These are phyloP conservation scores for Suillia variegata DNA, from an alignment of 2,888 invertebrate genomes.

Conservation along the genomic window DNA sequence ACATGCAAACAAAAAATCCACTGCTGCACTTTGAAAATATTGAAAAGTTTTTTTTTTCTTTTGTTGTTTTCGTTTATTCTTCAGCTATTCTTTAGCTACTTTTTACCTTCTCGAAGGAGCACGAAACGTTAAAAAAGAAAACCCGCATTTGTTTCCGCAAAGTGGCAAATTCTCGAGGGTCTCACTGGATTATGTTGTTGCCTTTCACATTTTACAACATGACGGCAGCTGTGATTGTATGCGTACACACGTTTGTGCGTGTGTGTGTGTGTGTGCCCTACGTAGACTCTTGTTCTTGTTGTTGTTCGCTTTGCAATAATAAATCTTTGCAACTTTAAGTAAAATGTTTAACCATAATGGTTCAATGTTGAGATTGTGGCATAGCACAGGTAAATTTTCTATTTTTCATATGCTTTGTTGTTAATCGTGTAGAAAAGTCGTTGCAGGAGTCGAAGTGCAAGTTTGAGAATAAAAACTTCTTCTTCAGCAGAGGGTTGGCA, in stretches of 20 bases:
- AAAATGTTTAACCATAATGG: not conserved
- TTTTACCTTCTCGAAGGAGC: too few relatives aligned
- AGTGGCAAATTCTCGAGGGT: not conserved
- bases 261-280: not conserved
- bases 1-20: not conserved
- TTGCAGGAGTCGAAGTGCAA: too few relatives aligned
- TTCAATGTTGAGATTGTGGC: not conserved
- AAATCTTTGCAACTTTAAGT: constrained; percentile 8
- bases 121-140: too few relatives aligned
- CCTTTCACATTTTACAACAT: not conserved
- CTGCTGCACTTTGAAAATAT: not conserved
- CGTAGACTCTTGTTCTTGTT: not conserved
- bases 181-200: not conserved
- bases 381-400: not conserved
- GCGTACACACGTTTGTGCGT: too few relatives aligned
- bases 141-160: not conserved
- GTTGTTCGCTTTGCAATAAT: constrained; percentile 6
- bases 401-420: not conserved
- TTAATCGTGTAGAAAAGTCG: not conserved
- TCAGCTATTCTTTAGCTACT: too few relatives aligned
- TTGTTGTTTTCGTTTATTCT: not conserved
- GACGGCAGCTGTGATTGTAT: constrained; percentile 6
- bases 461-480: too few relatives aligned
- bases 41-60: not conserved
- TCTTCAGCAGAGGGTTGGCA: too few relatives aligned